These are phyloP conservation scores for Holotrichia oblita DNA, from an alignment of 1,140 invertebrate species.

Conservation along the genomic window DNA sequence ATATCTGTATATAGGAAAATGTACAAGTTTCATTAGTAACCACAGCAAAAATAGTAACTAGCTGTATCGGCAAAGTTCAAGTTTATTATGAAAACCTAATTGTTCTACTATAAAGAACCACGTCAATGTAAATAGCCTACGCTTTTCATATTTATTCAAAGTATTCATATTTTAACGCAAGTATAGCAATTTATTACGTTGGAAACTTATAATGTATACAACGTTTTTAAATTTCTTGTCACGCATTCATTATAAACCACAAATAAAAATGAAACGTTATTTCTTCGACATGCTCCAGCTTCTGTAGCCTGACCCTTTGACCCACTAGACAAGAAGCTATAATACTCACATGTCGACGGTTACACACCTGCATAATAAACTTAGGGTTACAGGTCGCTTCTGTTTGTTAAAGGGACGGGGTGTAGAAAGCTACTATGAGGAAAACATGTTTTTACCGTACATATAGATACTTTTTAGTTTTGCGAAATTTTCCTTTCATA, in stretches of 20 bases:
- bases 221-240: background rate
- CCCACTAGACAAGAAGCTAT: background rate
- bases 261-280: background rate
- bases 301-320: background rate
- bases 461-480: constrained; percentile 42
- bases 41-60: too few species aligned
- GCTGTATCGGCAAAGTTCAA: too few species aligned
- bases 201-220: too few species aligned
- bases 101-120: too few species aligned
- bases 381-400: background rate
- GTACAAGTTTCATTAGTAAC: too few species aligned
- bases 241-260: background rate
- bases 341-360: background rate
- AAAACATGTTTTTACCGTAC: constrained; percentile 44
- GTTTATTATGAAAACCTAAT: too few species aligned
- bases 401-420: background rate
- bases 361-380: constrained; percentile 42
- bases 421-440: background rate
- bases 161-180: too few species aligned
- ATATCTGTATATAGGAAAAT: too few species aligned
- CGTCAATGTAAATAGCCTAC: too few species aligned
- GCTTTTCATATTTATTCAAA: too few species aligned
- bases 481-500: constrained; percentile 54
- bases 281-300: background rate
- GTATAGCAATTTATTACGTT: too few species aligned